phyloP scores from a whole-genome alignment of 2,113 vertebrate species.

The Bagarius yarrelli region DNA sequence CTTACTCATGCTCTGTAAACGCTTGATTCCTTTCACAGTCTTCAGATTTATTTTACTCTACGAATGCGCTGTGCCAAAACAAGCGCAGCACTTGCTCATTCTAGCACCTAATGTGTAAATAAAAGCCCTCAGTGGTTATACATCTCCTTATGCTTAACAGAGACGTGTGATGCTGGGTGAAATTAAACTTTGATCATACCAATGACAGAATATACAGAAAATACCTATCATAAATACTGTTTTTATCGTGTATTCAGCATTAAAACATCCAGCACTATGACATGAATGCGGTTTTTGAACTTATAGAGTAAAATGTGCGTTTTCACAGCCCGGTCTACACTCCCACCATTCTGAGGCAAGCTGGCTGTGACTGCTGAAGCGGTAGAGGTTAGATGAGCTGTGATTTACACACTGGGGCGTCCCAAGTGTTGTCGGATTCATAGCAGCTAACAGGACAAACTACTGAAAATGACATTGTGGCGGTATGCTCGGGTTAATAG shows the following conservation, averaged over 20 bases:
- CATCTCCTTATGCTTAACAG: slow-evolving; percentile 50
- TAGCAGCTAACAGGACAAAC: slow-evolving; percentile 61
- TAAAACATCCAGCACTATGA: neutral
- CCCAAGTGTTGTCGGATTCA: slow-evolving; percentile 63
- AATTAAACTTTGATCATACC: slow-evolving; percentile 39
- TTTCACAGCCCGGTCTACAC: slow-evolving; percentile 49
- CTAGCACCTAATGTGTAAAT: slow-evolving; percentile 62
- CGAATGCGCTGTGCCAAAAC: slow-evolving; percentile 54
- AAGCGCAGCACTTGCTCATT: slow-evolving; percentile 65
- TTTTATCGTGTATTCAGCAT: neutral
- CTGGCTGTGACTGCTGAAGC: slow-evolving; percentile 1
- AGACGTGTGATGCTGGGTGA: slow-evolving; percentile 13
- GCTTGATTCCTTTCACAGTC: slow-evolving; percentile 25
- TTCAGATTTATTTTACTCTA: slow-evolving; percentile 59
- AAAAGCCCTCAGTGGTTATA: slow-evolving; percentile 57
- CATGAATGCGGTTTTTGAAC: neutral
- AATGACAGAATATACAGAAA: slow-evolving; percentile 6
- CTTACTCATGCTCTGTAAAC: slow-evolving; percentile 34
- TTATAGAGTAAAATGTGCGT: neutral
- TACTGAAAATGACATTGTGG: slow-evolving; percentile 59
- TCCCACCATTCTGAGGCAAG: slow-evolving; percentile 46
- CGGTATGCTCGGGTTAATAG: slow-evolving; percentile 61
- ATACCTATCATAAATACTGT: neutral
- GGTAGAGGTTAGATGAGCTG: slow-evolving; percentile 25
- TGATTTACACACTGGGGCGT: slow-evolving; percentile 57